These are phyloP conservation scores for Calephelis nemesis DNA, from an alignment of 1,140 invertebrate genomes.

Conservation along the genomic window DNA sequence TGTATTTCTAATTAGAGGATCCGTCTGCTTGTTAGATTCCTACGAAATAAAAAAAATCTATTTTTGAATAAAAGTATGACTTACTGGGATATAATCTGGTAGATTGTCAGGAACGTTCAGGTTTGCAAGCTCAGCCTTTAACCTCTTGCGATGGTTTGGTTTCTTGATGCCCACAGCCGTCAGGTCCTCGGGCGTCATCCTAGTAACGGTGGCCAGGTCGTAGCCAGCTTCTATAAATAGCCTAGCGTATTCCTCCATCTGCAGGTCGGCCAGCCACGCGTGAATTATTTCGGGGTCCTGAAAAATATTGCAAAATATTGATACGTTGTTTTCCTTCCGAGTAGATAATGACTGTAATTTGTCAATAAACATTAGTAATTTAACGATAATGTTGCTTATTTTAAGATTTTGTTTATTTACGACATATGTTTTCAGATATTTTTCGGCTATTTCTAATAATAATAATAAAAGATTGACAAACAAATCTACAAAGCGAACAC, in stretches of 20 bases:
- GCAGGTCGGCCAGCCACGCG: slow-evolving; percentile 95
- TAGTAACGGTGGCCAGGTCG: slow-evolving; percentile 97
- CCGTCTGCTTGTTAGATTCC: too few species aligned
- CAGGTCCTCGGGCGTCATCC: slow-evolving; percentile 98
- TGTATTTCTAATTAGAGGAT: too few species aligned
- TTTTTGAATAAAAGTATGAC: slow-evolving; percentile 42
- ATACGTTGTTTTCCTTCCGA: background rate
- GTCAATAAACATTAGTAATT: too few species aligned
- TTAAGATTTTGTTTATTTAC: too few species aligned
- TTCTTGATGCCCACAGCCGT: slow-evolving; percentile 95
- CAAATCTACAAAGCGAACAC: too few species aligned
- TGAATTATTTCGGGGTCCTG: slow-evolving; percentile 95
- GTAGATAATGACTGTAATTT: background rate
- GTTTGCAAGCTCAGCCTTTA: slow-evolving; percentile 97
- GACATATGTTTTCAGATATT: too few species aligned
- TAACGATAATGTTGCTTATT: too few species aligned
- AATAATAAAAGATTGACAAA: too few species aligned
- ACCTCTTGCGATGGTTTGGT: slow-evolving; percentile 96
- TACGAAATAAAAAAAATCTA: too few species aligned
- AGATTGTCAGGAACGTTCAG: slow-evolving; percentile 96
- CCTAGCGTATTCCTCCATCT: slow-evolving; percentile 97
- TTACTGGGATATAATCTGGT: slow-evolving; percentile 94
- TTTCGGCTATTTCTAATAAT: too few species aligned
- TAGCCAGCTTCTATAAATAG: slow-evolving; percentile 97
- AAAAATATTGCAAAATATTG: slow-evolving; percentile 35